phyloP scores from a whole-genome alignment of 2,113 vertebrate genomes.

The Rattus rattus region DNA sequence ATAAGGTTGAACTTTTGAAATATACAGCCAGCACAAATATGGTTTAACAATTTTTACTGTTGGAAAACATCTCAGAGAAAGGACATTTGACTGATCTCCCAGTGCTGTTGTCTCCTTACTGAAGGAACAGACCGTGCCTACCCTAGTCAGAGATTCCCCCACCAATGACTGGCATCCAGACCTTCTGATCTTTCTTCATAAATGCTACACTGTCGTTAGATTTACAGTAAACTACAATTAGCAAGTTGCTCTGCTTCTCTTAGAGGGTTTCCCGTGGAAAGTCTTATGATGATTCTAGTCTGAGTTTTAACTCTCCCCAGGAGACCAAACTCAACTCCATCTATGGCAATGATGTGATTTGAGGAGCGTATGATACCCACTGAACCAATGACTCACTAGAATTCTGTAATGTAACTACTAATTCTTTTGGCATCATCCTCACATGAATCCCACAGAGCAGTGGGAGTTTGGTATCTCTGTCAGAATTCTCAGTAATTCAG shows the following conservation, averaged over 20 bases:
- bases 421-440: slow-evolving; percentile 9
- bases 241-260: slow-evolving; percentile 49
- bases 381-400: neutral
- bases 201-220: slow-evolving; percentile 64
- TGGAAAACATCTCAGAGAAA: slow-evolving; percentile 64
- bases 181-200: slow-evolving; percentile 59
- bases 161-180: neutral
- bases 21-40: slow-evolving; percentile 71
- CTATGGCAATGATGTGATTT: neutral
- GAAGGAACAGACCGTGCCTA: neutral
- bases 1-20: slow-evolving; percentile 80
- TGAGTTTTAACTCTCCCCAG: slow-evolving; percentile 33
- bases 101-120: slow-evolving; percentile 56
- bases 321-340: neutral
- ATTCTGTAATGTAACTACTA: slow-evolving; percentile 31
- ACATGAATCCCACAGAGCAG: neutral
- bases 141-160: neutral
- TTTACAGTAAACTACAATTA: slow-evolving; percentile 52
- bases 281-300: slow-evolving; percentile 8
- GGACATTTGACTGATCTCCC: slow-evolving; percentile 63
- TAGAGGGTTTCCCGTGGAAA: neutral
- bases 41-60: slow-evolving; percentile 80
- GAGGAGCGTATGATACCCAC: neutral
- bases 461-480: neutral
- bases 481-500: neutral